These are phyloP conservation scores for Channa striata DNA, from an alignment of 2,797 vertebrate genomes.

Conservation along the genomic window DNA sequence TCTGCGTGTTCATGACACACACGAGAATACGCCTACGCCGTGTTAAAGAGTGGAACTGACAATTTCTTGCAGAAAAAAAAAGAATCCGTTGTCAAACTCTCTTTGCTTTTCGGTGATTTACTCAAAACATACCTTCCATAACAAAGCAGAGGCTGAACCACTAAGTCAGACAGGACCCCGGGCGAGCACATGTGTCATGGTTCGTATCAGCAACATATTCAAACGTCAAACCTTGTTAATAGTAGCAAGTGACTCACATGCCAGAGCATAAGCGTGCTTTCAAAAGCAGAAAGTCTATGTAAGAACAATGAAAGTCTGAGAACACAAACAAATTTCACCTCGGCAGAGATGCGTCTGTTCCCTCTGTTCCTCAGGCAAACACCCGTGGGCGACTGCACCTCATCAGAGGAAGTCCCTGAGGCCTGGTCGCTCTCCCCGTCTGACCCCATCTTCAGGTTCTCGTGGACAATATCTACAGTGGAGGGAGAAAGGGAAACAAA, in stretches of 20 bases:
- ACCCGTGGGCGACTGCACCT: constrained; percentile 95
- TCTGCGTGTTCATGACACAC: constrained; percentile 23
- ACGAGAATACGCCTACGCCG: constrained; percentile 22
- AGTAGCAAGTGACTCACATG: constrained; percentile 38
- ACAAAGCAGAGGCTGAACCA: constrained; percentile 9
- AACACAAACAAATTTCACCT: constrained; percentile 82
- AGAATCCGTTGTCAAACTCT: neutral
- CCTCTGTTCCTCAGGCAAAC: constrained; percentile 95
- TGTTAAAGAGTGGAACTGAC: constrained; percentile 8
- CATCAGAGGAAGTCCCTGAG: constrained; percentile 96
- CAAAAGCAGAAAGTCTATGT: neutral
- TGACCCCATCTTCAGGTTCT: constrained; percentile 97
- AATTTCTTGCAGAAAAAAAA: neutral
- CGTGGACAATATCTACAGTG: constrained; percentile 92
- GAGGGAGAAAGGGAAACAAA: neutral
- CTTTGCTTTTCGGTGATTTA: constrained; percentile 10
- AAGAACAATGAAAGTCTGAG: neutral
- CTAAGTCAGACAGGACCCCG: neutral
- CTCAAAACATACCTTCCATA: constrained; percentile 2
- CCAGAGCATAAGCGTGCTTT: neutral
- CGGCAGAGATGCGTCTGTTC: constrained; percentile 94
- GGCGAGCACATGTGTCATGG: constrained; percentile 8
- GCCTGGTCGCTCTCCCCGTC: constrained; percentile 98
- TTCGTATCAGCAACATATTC: constrained; percentile 19
- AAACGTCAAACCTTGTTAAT: constrained; percentile 10